phyloP scores from a whole-genome alignment of 2,888 invertebrate genomes.

The Ormyrus rosae region DNA sequence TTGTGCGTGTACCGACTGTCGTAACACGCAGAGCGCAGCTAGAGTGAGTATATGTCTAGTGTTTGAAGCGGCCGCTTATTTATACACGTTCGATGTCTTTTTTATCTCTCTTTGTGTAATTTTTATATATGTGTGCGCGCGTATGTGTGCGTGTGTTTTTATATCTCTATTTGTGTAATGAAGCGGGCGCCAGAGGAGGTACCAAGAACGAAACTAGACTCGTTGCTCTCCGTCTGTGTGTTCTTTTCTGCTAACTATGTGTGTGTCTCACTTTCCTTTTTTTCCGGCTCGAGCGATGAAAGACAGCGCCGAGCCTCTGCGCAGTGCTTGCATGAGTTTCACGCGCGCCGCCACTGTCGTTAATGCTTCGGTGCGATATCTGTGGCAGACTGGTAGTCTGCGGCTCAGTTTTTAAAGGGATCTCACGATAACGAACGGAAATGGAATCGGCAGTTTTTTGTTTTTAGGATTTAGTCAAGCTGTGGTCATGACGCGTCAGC shows the following conservation, averaged over 20 bases:
- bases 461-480: too few relatives aligned
- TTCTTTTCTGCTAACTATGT: too few relatives aligned
- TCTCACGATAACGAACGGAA: slow-evolving; percentile 14
- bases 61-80: slow-evolving; percentile 18
- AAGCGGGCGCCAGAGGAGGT: neutral
- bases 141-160: too few relatives aligned
- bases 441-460: too few relatives aligned
- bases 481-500: too few relatives aligned
- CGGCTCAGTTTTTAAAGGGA: neutral
- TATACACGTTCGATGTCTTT: neutral
- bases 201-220: neutral
- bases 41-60: slow-evolving; percentile 72
- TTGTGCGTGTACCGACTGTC: slow-evolving; percentile 54
- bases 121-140: too few relatives aligned
- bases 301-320: too few relatives aligned
- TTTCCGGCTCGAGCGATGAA: too few relatives aligned
- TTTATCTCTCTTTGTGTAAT: neutral
- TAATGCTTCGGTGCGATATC: neutral
- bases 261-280: neutral
- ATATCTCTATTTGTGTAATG: too few relatives aligned
- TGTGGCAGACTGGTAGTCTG: neutral
- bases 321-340: slow-evolving; percentile 1
- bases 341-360: slow-evolving; percentile 7
- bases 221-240: too few relatives aligned
- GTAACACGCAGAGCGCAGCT: slow-evolving; percentile 74